Evolutionary conservation across 2,888 invertebrate species (phyloP), one percentile per base, ranked within the genome.

Genomic region (Pocota personata): DNA sequence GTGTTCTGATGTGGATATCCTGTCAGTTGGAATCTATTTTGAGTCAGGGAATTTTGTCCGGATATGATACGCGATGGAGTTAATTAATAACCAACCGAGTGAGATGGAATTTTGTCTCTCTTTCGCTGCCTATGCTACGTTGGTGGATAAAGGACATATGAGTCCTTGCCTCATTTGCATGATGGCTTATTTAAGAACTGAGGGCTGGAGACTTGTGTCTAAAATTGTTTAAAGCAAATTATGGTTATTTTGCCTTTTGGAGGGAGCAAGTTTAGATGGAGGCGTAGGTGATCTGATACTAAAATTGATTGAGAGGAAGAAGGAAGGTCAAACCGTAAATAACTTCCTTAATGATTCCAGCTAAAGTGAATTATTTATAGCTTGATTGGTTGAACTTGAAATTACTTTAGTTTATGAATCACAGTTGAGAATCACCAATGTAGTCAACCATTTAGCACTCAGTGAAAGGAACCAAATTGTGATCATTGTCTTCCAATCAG

Each of bases 1-100:
- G 60, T 60, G 58, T 12, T n/a, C 27, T 60, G 27, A 48, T 50
- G 72, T 72, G 60, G 72, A 72, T 40, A 72, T 72, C 72, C 72
- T 72, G 60, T 72, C 72, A 35, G 72, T 72, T 72, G 48, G 55
- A 75, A 35, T 52, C 64, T 75, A 75, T 75, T 75, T 75, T 75
- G 7, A 72, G 72, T 21, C 32, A 46, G 71, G 57, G 37, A 52
- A 27, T 40, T 71, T 10, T 58, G 14, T 14, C 37, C 35, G 48
- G 71, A 48, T 72, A 30, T 60, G 72, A 60, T 72, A 72, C 40
- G 72, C 58, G 72, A 50, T 37, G 60, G 37, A 72, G 60, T 60
- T 60, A 60, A 72, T 72, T 72, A 60, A 72, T 60, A 72, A 60
- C 48, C 48, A 50, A 60, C 72, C 35, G 37, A 71, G 35, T 46